Evolutionary conservation across 2,888 invertebrate species (phyloP), one percentile per base, ranked within the genome.

Genomic region (Rhyacophila evoluta): DNA sequence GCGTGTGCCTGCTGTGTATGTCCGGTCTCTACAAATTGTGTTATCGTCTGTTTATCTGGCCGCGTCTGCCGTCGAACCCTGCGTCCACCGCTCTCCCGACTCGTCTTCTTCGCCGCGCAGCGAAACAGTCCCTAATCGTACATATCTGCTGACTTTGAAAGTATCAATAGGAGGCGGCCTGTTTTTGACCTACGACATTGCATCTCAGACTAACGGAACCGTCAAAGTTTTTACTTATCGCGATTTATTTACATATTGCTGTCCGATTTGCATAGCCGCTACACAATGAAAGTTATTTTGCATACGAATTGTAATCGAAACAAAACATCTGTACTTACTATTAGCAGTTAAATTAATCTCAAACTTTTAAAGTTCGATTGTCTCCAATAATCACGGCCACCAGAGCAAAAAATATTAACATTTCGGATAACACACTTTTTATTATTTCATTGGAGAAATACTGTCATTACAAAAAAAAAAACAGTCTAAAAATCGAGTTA

Each of bases 1-100:
- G 68, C 36, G 74, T 74, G 37, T n/a, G 72, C 72, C 38, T 15
- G 72, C 37, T 72, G 37, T 39, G 29, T 73, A 29, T 41, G 70
- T 33, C 70, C 29, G 29, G 70, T 33, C 29, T 70, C 70, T 70
- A 33, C 28, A 29, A 33, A 38, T 38, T 72, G 72, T 28, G 55
- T 55, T 55, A 55, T 55, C 38, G 72, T 28, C 38, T 72, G 36
- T 75, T 37, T 37, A 37, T 12, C 69, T 36, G 29, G 33, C 36
- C 36, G 75, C 29, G 55, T 11, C 41, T 33, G 74, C 74, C 10
- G 19, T 28, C 55, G 74, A 28, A 37, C 55, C 55, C 55, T 12
- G 74, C 55, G 74, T 28, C 36, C 25, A 67, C 67, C 33, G 29
- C 41, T 12, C 25, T 72, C 72, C 15, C 15, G 19, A 27, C n/a